A percentile compares a stretch with the other conserved stretches of the same genome.
Evolutionary conservation across 2,888 invertebrate species (phyloP).

Genomic region (Phengaris arion): DNA sequence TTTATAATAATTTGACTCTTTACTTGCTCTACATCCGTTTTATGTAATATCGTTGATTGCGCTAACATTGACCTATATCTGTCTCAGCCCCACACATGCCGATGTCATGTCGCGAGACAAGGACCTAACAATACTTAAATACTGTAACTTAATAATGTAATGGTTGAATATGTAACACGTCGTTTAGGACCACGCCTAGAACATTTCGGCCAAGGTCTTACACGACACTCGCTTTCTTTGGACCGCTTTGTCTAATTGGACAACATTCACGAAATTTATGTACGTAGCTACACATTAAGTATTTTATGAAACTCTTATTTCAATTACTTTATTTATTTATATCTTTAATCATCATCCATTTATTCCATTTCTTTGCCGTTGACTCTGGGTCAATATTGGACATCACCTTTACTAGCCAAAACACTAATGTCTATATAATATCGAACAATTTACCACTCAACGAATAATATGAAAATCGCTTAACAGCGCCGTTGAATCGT

Average conservation of each 20-base stretch:
- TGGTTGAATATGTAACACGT: conserved; percentile 35
- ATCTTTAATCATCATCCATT: no score
- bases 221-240: neutral
- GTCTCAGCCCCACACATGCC: neutral
- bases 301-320: conserved; percentile 1
- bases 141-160: neutral
- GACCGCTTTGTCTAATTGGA: conserved; percentile 17
- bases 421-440: no score
- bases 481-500: no score
- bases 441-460: no score
- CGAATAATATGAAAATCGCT: no score
- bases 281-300: neutral
- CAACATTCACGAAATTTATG: neutral
- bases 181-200: conserved; percentile 49
- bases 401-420: no score
- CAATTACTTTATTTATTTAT: neutral
- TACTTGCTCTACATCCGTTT: neutral
- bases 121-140: neutral
- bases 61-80: conserved; percentile 36
- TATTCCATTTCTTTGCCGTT: no score
- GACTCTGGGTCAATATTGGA: no score
- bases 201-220: conserved; percentile 61
- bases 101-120: neutral
- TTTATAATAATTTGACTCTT: neutral
- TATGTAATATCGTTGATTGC: conserved; percentile 29